Evolutionary conservation across 2,888 invertebrate species (phyloP).

Genomic region (Drosophila borealis): DNA sequence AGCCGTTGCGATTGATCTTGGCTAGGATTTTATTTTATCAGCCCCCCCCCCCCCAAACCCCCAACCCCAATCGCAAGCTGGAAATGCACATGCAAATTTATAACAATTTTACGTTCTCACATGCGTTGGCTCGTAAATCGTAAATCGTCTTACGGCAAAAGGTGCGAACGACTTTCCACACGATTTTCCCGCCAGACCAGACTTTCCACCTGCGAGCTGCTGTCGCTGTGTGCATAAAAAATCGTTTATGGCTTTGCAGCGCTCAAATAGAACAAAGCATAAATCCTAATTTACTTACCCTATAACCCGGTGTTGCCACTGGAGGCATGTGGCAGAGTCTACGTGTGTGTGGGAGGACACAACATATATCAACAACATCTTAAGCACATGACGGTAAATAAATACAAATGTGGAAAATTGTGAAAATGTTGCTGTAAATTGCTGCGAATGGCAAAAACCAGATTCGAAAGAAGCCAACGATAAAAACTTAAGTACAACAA

Average conservation of each 20-base stretch:
- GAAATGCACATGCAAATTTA: constrained; percentile 74
- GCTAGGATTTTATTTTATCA: constrained; percentile 61
- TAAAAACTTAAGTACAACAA: constrained; percentile 49
- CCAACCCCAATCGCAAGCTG: too few species aligned
- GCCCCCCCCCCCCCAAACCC: constrained; percentile 12
- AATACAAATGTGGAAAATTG: constrained; percentile 77
- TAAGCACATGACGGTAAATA: constrained; percentile 78
- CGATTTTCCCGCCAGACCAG: constrained; percentile 12
- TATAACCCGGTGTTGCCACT: constrained; percentile 60
- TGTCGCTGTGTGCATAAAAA: constrained; percentile 65
- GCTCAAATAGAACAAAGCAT: constrained; percentile 79
- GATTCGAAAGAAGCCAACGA: constrained; percentile 40
- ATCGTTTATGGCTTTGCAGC: constrained; percentile 77
- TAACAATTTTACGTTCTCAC: constrained; percentile 79
- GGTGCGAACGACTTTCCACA: constrained; percentile 59
- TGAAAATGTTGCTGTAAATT: constrained; percentile 70
- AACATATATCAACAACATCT: constrained; percentile 77
- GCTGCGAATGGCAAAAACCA: too few species aligned
- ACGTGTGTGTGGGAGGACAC: constrained; percentile 47
- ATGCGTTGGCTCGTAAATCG: constrained; percentile 74
- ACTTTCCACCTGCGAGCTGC: constrained; percentile 24
- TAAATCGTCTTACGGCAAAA: constrained; percentile 71
- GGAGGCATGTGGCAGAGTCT: constrained; percentile 42
- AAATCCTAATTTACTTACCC: constrained; percentile 79
- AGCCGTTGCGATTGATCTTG: constrained; percentile 75